Percentiles rank a stretch among this genome's conserved stretches.
These are phyloP conservation scores for Andrena bicolor DNA, from an alignment of 2,888 invertebrate species.

Conservation along the genomic window DNA sequence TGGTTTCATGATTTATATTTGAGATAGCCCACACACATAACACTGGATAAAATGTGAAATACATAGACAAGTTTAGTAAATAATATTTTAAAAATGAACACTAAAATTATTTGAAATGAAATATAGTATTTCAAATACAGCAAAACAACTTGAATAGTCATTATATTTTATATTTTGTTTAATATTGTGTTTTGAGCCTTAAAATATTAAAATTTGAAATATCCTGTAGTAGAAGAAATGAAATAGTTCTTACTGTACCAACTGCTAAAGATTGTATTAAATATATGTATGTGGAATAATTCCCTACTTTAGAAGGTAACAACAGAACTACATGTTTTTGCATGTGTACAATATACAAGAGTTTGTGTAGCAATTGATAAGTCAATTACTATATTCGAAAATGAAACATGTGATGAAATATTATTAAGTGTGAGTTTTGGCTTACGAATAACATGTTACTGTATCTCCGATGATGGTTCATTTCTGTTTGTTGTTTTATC, in stretches of 20 bases:
- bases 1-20: background rate
- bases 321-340: conserved; percentile 60
- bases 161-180: background rate
- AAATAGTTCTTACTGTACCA: background rate
- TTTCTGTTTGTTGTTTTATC: conserved; percentile 77
- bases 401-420: conserved; percentile 77
- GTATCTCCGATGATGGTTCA: conserved; percentile 74
- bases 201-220: no score
- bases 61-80: background rate
- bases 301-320: conserved; percentile 41
- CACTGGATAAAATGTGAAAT: background rate
- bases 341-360: conserved; percentile 75
- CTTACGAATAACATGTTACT: conserved; percentile 74
- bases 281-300: conserved; percentile 4
- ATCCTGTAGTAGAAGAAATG: background rate
- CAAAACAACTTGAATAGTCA: no score
- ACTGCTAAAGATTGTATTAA: background rate
- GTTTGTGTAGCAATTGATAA: conserved; percentile 80
- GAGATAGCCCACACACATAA: background rate
- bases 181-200: no score
- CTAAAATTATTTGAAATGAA: no score
- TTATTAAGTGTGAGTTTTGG: conserved; percentile 77
- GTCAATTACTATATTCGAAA: conserved; percentile 81
- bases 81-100: no score
- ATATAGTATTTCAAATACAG: no score